phyloP scores from a whole-genome alignment of 2,797 vertebrate genomes.

The Rhabdomys pumilio region DNA sequence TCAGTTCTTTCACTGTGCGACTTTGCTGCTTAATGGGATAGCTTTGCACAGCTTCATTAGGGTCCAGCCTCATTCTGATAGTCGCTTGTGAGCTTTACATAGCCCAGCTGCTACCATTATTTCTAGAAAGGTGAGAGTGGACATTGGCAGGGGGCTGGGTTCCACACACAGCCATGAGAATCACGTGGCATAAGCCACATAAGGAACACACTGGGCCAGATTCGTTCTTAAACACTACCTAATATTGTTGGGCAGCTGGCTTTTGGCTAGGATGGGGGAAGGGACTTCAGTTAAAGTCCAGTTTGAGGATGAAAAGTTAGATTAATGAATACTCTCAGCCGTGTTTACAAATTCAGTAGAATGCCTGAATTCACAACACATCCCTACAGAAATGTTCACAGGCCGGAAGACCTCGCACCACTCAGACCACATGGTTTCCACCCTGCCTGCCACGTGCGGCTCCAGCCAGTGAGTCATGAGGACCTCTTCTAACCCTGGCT shows the following conservation, averaged over 20 bases:
- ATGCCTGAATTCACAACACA: rapidly evolving
- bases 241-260: not conserved
- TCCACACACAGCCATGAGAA: not conserved
- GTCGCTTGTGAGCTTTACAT: not conserved
- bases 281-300: not conserved
- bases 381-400: not conserved
- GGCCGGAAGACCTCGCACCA: rapidly evolving
- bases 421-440: rapidly evolving
- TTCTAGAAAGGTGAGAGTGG: not conserved
- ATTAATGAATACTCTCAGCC: not conserved
- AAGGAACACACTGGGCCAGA: rapidly evolving
- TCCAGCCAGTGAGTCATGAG: rapidly evolving
- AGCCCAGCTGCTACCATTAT: rapidly evolving
- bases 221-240: not conserved
- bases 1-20: not conserved
- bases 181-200: not conserved
- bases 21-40: not conserved
- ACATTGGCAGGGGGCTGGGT: not conserved
- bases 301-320: not conserved
- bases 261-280: not conserved
- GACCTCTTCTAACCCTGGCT: rapidly evolving
- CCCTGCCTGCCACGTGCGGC: rapidly evolving
- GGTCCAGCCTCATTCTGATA: not conserved
- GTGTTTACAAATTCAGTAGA: not conserved
- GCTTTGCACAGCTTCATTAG: rapidly evolving